These are phyloP conservation scores for Caenorhabditis sinica DNA, from an alignment of 2,888 invertebrate genomes.

Conservation along the genomic window DNA sequence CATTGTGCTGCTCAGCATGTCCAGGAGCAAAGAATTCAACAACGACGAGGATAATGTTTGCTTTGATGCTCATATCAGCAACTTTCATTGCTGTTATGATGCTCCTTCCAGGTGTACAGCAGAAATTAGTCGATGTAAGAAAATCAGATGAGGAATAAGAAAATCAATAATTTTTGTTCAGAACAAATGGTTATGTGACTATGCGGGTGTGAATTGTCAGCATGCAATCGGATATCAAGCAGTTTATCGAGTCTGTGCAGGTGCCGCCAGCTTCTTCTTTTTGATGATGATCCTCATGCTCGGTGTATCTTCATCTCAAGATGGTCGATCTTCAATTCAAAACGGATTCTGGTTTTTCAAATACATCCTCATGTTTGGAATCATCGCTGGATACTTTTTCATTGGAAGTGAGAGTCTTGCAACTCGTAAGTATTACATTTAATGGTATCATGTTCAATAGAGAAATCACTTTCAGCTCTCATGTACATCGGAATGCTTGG, in stretches of 20 bases:
- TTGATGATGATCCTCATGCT: constrained; percentile 94
- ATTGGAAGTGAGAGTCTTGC: constrained; percentile 89
- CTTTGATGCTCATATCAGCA: constrained; percentile 93
- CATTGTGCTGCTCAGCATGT: constrained; percentile 96
- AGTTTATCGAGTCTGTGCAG: constrained; percentile 91
- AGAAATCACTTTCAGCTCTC: constrained; percentile 87
- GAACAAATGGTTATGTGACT: constrained; percentile 81
- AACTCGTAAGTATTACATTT: constrained; percentile 72
- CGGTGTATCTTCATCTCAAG: constrained; percentile 93
- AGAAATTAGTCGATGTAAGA: constrained; percentile 89
- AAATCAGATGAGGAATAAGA: neutral
- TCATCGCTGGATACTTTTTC: constrained; percentile 96
- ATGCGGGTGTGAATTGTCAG: constrained; percentile 76
- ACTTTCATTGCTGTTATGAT: constrained; percentile 94
- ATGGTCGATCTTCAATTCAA: constrained; percentile 95
- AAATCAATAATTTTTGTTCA: constrained; percentile 35
- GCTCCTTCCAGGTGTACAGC: constrained; percentile 92
- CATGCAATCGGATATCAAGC: constrained; percentile 82
- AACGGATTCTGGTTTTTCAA: constrained; percentile 93
- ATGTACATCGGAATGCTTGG: constrained; percentile 99
- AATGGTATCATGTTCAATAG: too few relatives aligned
- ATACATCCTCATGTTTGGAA: constrained; percentile 92
- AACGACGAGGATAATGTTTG: constrained; percentile 94
- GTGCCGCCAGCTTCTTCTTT: constrained; percentile 93
- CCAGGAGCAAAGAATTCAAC: constrained; percentile 98